phyloP scores from a whole-genome alignment of 2,888 invertebrate species.

The Lutraria lutraria region DNA sequence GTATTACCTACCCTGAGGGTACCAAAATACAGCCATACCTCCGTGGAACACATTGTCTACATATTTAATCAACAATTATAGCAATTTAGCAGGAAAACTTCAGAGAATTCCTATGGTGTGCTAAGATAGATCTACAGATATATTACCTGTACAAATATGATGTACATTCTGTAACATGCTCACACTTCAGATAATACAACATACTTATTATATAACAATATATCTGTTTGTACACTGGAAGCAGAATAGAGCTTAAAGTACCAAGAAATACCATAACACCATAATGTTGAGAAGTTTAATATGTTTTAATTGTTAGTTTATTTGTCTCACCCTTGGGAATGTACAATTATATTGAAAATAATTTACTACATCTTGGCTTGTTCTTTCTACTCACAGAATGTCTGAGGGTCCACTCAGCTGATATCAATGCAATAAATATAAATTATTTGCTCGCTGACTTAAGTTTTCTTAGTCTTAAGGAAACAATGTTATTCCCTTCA shows the following conservation, averaged over 20 bases:
- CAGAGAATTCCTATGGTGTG: neutral
- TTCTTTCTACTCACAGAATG: too few relatives aligned
- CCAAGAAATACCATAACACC: too few relatives aligned
- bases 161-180: neutral
- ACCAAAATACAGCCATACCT: neutral
- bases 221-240: neutral
- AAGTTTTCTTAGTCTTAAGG: neutral
- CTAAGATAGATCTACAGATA: neutral
- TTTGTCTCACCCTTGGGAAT: too few relatives aligned
- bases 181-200: neutral
- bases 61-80: slow-evolving; percentile 18
- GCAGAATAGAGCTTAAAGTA: neutral
- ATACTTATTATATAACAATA: neutral
- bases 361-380: too few relatives aligned
- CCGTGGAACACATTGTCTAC: slow-evolving; percentile 16
- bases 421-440: neutral
- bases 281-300: too few relatives aligned
- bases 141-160: neutral
- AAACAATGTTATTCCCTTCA: neutral
- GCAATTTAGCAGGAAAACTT: slow-evolving; percentile 10
- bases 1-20: neutral
- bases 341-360: too few relatives aligned
- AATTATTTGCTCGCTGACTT: neutral
- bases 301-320: too few relatives aligned
- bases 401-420: too few relatives aligned